Evolutionary conservation across 2,888 invertebrate species (phyloP).

Genomic region (Schizaphis graminum): DNA sequence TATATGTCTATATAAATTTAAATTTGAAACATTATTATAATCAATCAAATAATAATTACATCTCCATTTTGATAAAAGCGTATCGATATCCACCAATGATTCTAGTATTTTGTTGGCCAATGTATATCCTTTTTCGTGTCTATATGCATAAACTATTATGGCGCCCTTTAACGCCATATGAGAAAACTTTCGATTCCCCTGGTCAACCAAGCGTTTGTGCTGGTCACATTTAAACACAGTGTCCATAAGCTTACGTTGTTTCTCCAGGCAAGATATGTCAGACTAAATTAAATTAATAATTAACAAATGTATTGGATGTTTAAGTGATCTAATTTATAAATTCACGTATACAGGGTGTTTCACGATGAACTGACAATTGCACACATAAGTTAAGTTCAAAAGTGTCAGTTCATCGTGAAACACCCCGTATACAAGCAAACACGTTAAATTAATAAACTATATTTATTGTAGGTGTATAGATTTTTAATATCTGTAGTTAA

Average conservation of each 20-base stretch:
- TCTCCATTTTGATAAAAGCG: conserved; percentile 98
- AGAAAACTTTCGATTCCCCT: conserved; percentile 90
- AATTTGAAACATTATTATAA: background rate
- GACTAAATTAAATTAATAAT: conserved; percentile 69
- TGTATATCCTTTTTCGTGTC: conserved; percentile 97
- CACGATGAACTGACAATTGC: too few species aligned
- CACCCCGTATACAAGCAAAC: too few species aligned
- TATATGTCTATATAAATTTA: background rate
- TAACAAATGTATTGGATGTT: background rate
- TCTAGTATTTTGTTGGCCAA: conserved; percentile 97
- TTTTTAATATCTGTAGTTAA: background rate
- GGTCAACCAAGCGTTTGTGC: conserved; percentile 85
- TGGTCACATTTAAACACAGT: conserved; percentile 89
- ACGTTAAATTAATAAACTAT: background rate
- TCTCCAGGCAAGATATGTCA: conserved; percentile 81
- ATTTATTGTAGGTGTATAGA: background rate
- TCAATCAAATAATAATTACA: conserved; percentile 77
- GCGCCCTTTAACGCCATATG: conserved; percentile 96
- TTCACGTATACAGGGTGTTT: too few species aligned
- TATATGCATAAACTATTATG: conserved; percentile 96
- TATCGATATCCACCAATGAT: conserved; percentile 97
- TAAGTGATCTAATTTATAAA: background rate
- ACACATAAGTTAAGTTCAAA: too few species aligned
- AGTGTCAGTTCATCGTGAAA: too few species aligned
- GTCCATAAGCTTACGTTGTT: conserved; percentile 86